These are phyloP conservation scores for Orthosia gothica DNA, from an alignment of 2,888 invertebrate genomes.

Conservation along the genomic window DNA sequence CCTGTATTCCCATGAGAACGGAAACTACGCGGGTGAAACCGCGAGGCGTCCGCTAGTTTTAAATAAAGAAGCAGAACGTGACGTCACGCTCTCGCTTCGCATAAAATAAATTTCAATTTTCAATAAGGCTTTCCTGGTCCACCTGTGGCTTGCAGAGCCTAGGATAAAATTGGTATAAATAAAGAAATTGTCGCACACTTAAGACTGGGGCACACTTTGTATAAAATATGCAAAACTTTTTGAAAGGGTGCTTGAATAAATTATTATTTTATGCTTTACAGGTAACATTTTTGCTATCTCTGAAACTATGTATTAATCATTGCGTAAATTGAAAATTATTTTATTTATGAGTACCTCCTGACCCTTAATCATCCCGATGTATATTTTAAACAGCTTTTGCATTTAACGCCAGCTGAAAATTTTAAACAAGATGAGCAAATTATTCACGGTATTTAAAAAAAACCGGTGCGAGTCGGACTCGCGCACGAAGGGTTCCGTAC, in stretches of 20 bases:
- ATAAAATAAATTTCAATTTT: constrained; percentile 57
- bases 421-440: background rate
- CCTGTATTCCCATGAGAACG: too few relatives aligned
- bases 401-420: background rate
- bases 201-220: constrained; percentile 47
- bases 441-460: constrained; percentile 22
- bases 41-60: too few relatives aligned
- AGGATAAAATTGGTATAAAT: constrained; percentile 49
- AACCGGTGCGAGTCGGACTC: too few relatives aligned
- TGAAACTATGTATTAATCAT: constrained; percentile 13
- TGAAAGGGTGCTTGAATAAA: constrained; percentile 58
- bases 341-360: constrained; percentile 21
- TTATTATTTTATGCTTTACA: constrained; percentile 29
- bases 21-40: too few relatives aligned
- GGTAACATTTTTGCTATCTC: constrained; percentile 17
- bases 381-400: constrained; percentile 13
- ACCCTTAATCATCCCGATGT: background rate
- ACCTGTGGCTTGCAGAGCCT: constrained; percentile 54
- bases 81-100: constrained; percentile 9
- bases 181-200: constrained; percentile 53
- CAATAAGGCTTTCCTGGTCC: constrained; percentile 53
- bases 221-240: constrained; percentile 61
- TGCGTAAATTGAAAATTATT: background rate
- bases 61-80: constrained; percentile 16
- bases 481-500: too few relatives aligned